These are phyloP conservation scores for Brachyalestes nurse DNA, from an alignment of 2,797 vertebrate genomes.

Conservation along the genomic window DNA sequence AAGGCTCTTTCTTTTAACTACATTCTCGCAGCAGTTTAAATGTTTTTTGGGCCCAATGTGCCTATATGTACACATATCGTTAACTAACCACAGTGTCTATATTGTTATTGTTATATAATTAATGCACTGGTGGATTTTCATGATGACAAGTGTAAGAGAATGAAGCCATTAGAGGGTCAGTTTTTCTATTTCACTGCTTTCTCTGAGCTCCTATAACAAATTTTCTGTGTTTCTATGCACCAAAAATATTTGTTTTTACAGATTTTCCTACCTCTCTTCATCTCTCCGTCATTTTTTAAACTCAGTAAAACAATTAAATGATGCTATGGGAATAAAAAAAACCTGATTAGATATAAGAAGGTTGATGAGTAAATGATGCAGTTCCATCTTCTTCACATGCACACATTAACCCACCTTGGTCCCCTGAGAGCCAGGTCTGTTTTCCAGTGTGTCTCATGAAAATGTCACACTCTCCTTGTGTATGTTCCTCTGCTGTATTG, in stretches of 20 bases:
- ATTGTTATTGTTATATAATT: too few relatives aligned
- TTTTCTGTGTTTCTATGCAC: too few relatives aligned
- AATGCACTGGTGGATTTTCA: too few relatives aligned
- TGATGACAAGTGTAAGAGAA: too few relatives aligned
- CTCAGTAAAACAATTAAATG: neutral
- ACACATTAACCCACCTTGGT: conserved; percentile 25
- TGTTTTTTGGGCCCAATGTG: neutral
- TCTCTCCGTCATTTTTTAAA: too few relatives aligned
- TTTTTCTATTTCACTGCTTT: too few relatives aligned
- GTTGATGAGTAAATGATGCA: neutral
- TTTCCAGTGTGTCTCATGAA: conserved; percentile 61
- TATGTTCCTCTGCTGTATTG: conserved; percentile 59
- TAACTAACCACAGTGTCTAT: too few relatives aligned
- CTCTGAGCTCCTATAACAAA: too few relatives aligned
- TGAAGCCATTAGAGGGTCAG: too few relatives aligned
- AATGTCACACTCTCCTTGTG: conserved; percentile 57
- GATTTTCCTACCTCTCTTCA: too few relatives aligned
- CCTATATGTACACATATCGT: neutral
- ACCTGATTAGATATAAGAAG: neutral
- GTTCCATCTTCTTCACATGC: conserved; percentile 13
- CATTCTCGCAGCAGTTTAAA: neutral
- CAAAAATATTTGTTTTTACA: neutral
- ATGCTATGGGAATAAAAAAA: neutral
- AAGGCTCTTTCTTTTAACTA: neutral
- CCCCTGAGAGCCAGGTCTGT: conserved; percentile 49